phyloP scores from a whole-genome alignment of 2,888 invertebrate species.

The Oscheius sp. region DNA sequence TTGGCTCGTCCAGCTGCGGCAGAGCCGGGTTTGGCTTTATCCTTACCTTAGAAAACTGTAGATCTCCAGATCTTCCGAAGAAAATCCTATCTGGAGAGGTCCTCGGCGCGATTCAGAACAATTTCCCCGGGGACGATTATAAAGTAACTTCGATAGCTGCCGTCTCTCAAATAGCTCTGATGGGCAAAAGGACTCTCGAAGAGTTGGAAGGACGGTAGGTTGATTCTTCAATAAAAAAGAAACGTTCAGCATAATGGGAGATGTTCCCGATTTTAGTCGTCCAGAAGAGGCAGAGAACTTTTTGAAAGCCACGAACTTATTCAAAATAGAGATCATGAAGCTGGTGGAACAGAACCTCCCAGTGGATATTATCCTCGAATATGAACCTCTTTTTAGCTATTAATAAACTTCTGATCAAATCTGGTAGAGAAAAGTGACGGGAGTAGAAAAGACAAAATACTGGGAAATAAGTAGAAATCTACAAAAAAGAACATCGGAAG shows the following conservation, averaged over 20 bases:
- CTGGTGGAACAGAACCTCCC: background rate
- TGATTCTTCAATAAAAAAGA: background rate
- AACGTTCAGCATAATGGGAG: background rate
- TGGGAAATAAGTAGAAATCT: too few species aligned
- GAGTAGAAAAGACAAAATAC: too few species aligned
- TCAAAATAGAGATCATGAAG: background rate
- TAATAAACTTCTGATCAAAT: too few species aligned
- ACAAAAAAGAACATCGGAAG: too few species aligned
- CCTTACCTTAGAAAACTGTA: background rate
- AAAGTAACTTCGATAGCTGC: background rate
- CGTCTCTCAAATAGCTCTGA: slow-evolving; percentile 1
- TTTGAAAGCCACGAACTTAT: background rate
- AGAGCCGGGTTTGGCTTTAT: slow-evolving; percentile 43
- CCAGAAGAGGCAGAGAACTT: slow-evolving; percentile 1
- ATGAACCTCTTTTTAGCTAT: background rate
- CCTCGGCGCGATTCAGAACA: background rate
- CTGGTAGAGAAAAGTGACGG: too few species aligned
- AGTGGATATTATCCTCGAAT: background rate
- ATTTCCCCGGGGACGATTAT: background rate
- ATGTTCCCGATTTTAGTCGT: background rate
- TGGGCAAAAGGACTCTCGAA: slow-evolving; percentile 22
- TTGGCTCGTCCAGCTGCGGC: slow-evolving; percentile 50
- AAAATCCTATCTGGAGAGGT: background rate
- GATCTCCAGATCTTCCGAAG: background rate
- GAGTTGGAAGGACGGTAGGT: slow-evolving; percentile 28